phyloP scores from a whole-genome alignment of 2,888 invertebrate species.

The Carterocephalus palaemon region DNA sequence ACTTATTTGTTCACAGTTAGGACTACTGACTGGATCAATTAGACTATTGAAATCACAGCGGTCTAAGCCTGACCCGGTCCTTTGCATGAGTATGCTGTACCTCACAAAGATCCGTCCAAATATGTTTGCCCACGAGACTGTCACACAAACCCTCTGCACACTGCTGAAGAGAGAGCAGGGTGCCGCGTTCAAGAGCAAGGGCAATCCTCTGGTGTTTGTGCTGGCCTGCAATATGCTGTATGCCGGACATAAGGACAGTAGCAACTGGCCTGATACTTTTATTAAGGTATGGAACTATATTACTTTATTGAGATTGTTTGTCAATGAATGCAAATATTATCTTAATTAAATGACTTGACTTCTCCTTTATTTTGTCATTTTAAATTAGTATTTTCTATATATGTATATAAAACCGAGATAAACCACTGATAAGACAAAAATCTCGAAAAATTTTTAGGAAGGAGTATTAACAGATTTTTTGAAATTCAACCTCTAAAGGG shows the following conservation, averaged over 20 bases:
- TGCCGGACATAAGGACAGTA: slow-evolving; percentile 88
- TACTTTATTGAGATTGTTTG: slow-evolving; percentile 13
- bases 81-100: slow-evolving; percentile 88
- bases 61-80: slow-evolving; percentile 89
- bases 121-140: slow-evolving; percentile 86
- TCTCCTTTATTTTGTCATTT: no score
- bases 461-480: no score
- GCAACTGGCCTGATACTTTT: slow-evolving; percentile 94
- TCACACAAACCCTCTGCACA: slow-evolving; percentile 88
- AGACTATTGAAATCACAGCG: slow-evolving; percentile 87
- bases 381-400: no score
- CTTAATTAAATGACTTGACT: not conserved
- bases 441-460: no score
- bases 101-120: slow-evolving; percentile 88
- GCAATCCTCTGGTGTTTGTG: slow-evolving; percentile 88
- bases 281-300: slow-evolving; percentile 82
- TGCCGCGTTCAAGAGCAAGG: slow-evolving; percentile 85
- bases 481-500: no score
- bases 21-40: slow-evolving; percentile 92
- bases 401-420: no score
- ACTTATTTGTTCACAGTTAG: slow-evolving; percentile 76
- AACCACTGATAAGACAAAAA: no score
- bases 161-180: slow-evolving; percentile 88
- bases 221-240: slow-evolving; percentile 91
- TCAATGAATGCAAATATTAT: not conserved